A percentile compares a stretch with the other conserved stretches of the same genome.
These are phyloP conservation scores for Eurystomus glaucurus DNA, from an alignment of 2,797 vertebrate species.

Conservation along the genomic window DNA sequence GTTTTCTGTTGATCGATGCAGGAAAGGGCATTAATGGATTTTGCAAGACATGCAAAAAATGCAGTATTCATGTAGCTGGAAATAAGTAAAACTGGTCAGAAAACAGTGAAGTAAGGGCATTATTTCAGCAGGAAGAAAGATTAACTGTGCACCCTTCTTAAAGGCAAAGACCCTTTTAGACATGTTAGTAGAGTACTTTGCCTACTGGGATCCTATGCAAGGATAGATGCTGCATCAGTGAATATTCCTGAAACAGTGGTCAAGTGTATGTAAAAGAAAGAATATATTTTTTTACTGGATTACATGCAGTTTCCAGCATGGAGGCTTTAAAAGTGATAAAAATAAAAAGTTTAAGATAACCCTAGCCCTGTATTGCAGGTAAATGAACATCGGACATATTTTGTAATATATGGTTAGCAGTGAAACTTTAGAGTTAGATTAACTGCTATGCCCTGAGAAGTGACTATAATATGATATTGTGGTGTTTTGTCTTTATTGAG, in stretches of 20 bases:
- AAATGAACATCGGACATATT: background rate
- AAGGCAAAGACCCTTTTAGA: background rate
- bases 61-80: background rate
- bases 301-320: background rate
- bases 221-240: background rate
- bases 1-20: slow-evolving; percentile 37
- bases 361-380: background rate
- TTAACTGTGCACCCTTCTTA: background rate
- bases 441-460: background rate
- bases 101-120: background rate
- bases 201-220: background rate
- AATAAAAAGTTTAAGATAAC: background rate
- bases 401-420: background rate
- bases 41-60: slow-evolving; percentile 36
- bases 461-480: background rate
- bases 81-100: background rate
- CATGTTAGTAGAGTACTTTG: background rate
- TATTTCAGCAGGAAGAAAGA: background rate
- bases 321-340: background rate
- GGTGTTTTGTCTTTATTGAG: slow-evolving; percentile 9
- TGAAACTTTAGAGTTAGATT: background rate
- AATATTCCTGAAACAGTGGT: slow-evolving; percentile 11
- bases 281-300: background rate
- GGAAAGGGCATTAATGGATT: background rate
- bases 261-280: background rate